A percentile compares a stretch with the other conserved stretches of the same genome.
phyloP scores from a whole-genome alignment of 2,888 invertebrate genomes.

The Apodemia mormo region DNA sequence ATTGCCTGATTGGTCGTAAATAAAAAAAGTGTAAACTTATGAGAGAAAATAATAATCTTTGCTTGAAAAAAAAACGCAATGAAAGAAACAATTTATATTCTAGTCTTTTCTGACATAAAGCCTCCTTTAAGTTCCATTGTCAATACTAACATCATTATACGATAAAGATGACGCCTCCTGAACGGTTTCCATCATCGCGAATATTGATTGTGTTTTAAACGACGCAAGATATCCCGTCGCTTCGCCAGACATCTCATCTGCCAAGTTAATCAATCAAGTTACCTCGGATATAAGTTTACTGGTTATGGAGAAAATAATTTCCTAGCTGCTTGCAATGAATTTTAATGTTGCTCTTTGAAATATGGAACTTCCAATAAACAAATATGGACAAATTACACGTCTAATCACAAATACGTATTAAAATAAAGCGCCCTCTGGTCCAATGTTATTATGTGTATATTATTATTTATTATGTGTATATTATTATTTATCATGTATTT shows the following conservation, averaged over 20 bases:
- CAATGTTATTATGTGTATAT: no score
- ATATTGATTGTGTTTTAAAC: slow-evolving; percentile 45
- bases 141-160: neutral
- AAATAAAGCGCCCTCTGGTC: no score
- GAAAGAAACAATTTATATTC: neutral
- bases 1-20: no score
- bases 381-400: no score
- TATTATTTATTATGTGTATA: no score
- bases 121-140: neutral
- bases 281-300: slow-evolving; percentile 38
- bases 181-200: slow-evolving; percentile 20
- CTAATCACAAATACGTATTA: no score
- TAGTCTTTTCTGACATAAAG: neutral
- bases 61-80: neutral
- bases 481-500: no score
- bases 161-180: neutral
- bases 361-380: neutral
- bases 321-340: slow-evolving; percentile 18
- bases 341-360: neutral
- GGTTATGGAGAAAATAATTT: slow-evolving; percentile 16
- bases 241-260: slow-evolving; percentile 36
- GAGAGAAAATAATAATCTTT: neutral
- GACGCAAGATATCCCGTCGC: slow-evolving; percentile 30
- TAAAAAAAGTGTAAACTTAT: no score
- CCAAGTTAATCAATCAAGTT: slow-evolving; percentile 41